phyloP scores from a whole-genome alignment of 2,888 invertebrate genomes.

The Anorthoa munda region DNA sequence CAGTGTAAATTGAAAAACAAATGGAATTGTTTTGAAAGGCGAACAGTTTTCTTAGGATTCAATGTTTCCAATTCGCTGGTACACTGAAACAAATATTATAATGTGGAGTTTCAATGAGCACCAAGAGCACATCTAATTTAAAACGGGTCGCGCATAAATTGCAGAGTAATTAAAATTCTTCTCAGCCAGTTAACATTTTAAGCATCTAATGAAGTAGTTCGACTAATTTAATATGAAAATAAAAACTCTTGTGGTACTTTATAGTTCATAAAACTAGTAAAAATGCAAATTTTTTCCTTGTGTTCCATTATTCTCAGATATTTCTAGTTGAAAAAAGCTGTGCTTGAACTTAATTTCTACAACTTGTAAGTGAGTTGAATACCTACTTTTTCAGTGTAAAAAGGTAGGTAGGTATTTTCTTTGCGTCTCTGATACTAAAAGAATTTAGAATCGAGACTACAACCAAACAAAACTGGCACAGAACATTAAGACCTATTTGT shows the following conservation, averaged over 20 bases:
- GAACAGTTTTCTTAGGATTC: constrained; percentile 18
- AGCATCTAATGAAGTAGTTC: constrained; percentile 67
- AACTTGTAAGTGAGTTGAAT: neutral
- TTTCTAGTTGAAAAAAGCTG: constrained; percentile 2
- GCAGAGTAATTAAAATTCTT: constrained; percentile 73
- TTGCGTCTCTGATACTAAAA: neutral
- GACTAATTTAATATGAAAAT: constrained; percentile 55
- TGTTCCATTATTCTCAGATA: constrained; percentile 12
- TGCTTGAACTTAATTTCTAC: neutral
- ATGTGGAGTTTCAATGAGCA: constrained; percentile 58
- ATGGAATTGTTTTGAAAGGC: neutral
- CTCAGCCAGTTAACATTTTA: constrained; percentile 70
- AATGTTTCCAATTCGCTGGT: constrained; percentile 42
- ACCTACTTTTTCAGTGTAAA: neutral
- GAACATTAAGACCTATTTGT: constrained; percentile 12
- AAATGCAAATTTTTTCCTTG: neutral
- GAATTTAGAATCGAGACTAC: neutral
- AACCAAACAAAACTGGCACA: neutral
- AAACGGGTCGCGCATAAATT: constrained; percentile 65
- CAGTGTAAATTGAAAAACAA: constrained; percentile 30
- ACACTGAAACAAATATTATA: constrained; percentile 21
- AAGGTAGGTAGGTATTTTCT: neutral
- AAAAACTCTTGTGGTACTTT: constrained; percentile 38
- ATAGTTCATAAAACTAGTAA: constrained; percentile 6
- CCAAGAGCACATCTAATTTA: constrained; percentile 73